Evolutionary conservation across 2,888 invertebrate genomes (phyloP).

Genomic region (Marronus borbonicus): DNA sequence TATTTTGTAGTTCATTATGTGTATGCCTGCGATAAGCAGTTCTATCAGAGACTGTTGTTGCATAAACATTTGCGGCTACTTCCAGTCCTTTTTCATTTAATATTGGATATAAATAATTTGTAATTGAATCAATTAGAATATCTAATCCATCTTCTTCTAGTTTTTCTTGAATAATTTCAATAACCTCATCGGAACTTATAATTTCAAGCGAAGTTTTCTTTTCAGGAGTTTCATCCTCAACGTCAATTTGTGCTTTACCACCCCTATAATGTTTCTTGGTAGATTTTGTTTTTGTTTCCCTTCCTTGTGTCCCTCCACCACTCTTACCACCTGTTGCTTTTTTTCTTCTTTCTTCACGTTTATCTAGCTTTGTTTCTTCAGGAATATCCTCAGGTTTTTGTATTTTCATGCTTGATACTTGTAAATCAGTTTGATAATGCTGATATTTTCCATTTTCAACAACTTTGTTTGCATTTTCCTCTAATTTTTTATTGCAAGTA

Average conservation of each 20-base stretch:
- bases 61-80: conserved; percentile 82
- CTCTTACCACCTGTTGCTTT: conserved; percentile 91
- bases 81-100: conserved; percentile 79
- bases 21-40: conserved; percentile 82
- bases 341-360: conserved; percentile 90
- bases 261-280: conserved; percentile 83
- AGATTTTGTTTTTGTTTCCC: conserved; percentile 96
- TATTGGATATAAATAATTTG: conserved; percentile 78
- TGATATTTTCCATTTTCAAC: conserved; percentile 85
- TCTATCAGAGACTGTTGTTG: conserved; percentile 81
- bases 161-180: conserved; percentile 74
- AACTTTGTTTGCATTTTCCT: conserved; percentile 78
- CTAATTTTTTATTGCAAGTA: conserved; percentile 78
- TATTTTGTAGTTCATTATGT: conserved; percentile 87
- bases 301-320: conserved; percentile 93
- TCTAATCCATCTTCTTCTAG: conserved; percentile 83
- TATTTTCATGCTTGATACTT: conserved; percentile 69
- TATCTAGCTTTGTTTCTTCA: conserved; percentile 77
- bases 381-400: conserved; percentile 60
- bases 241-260: conserved; percentile 76
- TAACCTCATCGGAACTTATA: conserved; percentile 79
- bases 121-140: conserved; percentile 80
- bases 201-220: conserved; percentile 76
- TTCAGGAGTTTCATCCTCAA: conserved; percentile 64
- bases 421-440: conserved; percentile 80